Percentiles rank a stretch among this genome's conserved stretches.
These are phyloP conservation scores for Dioctria rufipes DNA, from an alignment of 2,888 invertebrate species.

Conservation along the genomic window DNA sequence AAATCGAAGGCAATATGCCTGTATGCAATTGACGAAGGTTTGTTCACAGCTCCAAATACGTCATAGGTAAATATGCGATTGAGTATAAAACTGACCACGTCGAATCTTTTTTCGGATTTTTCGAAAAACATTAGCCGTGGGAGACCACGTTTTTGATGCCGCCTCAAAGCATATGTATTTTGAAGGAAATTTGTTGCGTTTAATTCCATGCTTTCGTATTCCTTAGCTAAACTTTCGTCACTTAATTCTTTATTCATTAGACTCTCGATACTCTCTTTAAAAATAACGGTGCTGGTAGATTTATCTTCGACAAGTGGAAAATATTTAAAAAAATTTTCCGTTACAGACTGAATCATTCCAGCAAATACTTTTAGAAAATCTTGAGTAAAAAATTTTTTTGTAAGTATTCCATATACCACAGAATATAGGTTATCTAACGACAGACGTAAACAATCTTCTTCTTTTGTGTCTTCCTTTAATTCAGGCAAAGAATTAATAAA, in stretches of 20 bases:
- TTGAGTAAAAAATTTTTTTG: background rate
- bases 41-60: no score
- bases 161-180: background rate
- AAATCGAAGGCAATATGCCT: no score
- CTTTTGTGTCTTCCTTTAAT: background rate
- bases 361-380: background rate
- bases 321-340: background rate
- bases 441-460: background rate
- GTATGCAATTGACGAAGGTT: no score
- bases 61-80: no score
- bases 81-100: no score
- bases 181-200: background rate
- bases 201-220: background rate
- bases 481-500: constrained; percentile 3
- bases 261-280: background rate
- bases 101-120: no score
- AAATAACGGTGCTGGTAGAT: background rate
- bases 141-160: background rate
- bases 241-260: background rate
- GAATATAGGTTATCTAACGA: background rate
- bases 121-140: no score
- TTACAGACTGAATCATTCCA: background rate
- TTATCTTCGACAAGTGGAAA: background rate
- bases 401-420: background rate
- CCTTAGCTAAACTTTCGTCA: background rate